Base-by-base conservation (phyloP, 35 echinoderm and acorn worm species). In the Hemicentrotus pulcherrimus region DNA sequence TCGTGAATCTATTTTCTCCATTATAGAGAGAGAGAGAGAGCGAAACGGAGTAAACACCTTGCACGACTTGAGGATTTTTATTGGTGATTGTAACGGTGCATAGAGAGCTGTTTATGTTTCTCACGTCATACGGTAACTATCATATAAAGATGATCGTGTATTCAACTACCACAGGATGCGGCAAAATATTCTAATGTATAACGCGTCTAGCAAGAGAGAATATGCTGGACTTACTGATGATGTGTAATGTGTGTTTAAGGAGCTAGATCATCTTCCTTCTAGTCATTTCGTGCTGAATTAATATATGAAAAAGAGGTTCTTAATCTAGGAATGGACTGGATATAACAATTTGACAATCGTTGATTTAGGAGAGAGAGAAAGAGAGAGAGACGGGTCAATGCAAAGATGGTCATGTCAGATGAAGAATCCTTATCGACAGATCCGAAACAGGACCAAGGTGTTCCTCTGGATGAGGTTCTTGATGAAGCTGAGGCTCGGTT, bases 391-490 rank as follows among this genome's bases (percentile, higher is more conserved):
- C 50, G 11, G 16, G 11, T 78, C 19, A 22, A 22, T 22, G 61
- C 16, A 18, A 89, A 89, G 46, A 93, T 93, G 91, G 91, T 93
- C 46, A 93, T 93, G 91, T 47, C 11, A 16, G 91, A 93, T 12
- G 9, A 47, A 47, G 30, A 31, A 31, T 19, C 46, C n/a, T 18
- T 16, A 31, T 93, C 48, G 32, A 90, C 88, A 6, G 65, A 78
- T 28, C 65, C 24, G 33, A 90, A 47, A 15, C 7, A 90, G 46
- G 88, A 90, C 15, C 3, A 33, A 28, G 46, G 32, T 45, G 28
- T 93, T 19, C 91, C 91, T 50, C 12, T 93, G 30, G 91, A n/a
- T 58, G 91, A 93, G n/a, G 91, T 93, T 14, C 91, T 93, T 31
- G 91, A 47, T 9, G 91, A 93, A 58, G 91, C 91, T 6, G 91